Conservation (phyloP, 2,113 vertebrate genomes). For the Melanostigma gelatinosum region DNA sequence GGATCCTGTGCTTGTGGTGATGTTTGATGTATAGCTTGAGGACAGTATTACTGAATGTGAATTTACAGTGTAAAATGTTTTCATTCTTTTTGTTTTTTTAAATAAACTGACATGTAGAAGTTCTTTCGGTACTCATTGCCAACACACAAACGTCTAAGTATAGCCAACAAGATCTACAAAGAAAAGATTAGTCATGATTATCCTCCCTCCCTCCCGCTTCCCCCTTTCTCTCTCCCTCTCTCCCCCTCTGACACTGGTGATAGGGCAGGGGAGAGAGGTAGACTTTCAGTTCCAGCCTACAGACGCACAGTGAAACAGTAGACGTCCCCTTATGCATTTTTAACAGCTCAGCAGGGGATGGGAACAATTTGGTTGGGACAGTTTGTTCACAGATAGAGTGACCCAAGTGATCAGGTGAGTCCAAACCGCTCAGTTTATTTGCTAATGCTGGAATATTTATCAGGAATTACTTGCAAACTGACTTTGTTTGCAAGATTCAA, state of each 20-base stretch:
- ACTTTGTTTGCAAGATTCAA: constrained; percentile 25
- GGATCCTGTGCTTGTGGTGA: constrained; percentile 18
- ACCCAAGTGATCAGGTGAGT: constrained; percentile 74
- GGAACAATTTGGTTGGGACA: constrained; percentile 75
- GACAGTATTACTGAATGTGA: constrained; percentile 52
- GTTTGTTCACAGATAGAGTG: constrained; percentile 73
- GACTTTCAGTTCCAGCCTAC: constrained; percentile 65
- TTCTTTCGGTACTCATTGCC: constrained; percentile 29
- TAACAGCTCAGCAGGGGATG: constrained; percentile 83
- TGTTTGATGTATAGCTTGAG: constrained; percentile 26
- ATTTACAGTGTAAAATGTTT: constrained; percentile 28
- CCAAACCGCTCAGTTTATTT: constrained; percentile 29
- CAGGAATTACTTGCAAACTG: constrained; percentile 10
- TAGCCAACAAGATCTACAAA: constrained; percentile 67
- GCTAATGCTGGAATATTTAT: constrained; percentile 8
- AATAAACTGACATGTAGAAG: constrained; percentile 75
- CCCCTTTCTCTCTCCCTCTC: constrained; percentile 14
- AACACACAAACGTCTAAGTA: constrained; percentile 67
- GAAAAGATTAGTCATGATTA: constrained; percentile 83
- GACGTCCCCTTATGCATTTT: constrained; percentile 79
- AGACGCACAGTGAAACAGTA: constrained; percentile 73
- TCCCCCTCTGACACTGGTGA: constrained; percentile 54
- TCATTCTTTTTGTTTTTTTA: constrained; percentile 5
- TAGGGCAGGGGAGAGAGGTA: constrained; percentile 61
- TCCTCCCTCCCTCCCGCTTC: constrained; percentile 56